A percentile compares a stretch with the other conserved stretches of the same genome.
Evolutionary conservation across 2,113 vertebrate species (phyloP).

Genomic region (Megaleporinus macrocephalus): DNA sequence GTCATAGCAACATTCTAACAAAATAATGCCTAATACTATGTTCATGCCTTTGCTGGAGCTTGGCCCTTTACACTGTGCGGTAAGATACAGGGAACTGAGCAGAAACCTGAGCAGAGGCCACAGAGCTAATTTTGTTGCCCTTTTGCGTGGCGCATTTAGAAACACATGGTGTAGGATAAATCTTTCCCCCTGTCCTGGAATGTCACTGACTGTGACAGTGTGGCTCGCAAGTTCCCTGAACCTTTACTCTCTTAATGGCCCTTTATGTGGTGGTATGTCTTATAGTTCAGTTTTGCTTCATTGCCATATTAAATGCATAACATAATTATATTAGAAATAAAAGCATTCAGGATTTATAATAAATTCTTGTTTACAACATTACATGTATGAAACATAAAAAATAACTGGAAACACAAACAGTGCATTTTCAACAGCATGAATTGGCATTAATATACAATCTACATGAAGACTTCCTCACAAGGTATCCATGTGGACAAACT

Average conservation of each 20-base stretch:
- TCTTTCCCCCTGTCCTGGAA: conserved; percentile 31
- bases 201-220: conserved; percentile 11
- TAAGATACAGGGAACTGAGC: not conserved
- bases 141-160: conserved; percentile 56
- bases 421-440: too few relatives aligned
- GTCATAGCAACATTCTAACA: not conserved
- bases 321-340: too few relatives aligned
- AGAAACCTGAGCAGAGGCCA: conserved; percentile 50
- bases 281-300: too few relatives aligned
- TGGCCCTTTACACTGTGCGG: not conserved
- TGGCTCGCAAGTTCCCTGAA: not conserved
- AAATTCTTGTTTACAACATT: too few relatives aligned
- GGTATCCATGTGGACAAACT: too few relatives aligned
- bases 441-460: too few relatives aligned
- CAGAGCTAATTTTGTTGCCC: conserved; percentile 51
- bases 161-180: conserved; percentile 58
- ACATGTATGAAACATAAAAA: too few relatives aligned
- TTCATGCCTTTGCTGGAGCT: not conserved
- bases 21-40: not conserved
- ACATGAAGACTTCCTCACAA: too few relatives aligned
- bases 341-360: too few relatives aligned
- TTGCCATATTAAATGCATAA: too few relatives aligned
- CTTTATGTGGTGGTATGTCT: too few relatives aligned
- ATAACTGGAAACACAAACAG: too few relatives aligned
- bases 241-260: not conserved